A percentile compares a stretch with the other conserved stretches of the same genome.
These are phyloP conservation scores for Chloropsis hardwickii DNA, from an alignment of 2,113 vertebrate genomes.

Conservation along the genomic window DNA sequence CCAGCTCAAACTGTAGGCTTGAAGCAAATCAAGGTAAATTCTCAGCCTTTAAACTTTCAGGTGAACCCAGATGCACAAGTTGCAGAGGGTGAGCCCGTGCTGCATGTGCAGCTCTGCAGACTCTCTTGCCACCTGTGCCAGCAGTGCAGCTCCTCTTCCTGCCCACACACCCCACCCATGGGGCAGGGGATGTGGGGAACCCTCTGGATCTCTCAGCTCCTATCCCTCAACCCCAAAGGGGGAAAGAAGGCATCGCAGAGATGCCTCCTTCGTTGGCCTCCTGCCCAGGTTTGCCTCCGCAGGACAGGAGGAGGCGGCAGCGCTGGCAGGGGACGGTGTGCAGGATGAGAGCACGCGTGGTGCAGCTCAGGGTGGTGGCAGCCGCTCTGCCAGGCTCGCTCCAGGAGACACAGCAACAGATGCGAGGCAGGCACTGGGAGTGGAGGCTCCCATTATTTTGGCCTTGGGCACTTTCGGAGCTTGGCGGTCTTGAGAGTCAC, in stretches of 20 bases:
- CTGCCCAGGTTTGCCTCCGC: background rate
- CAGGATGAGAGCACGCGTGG: rapidly evolving
- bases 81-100: rapidly evolving
- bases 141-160: background rate
- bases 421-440: slow-evolving; percentile 17
- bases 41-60: rapidly evolving
- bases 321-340: rapidly evolving
- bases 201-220: background rate
- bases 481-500: slow-evolving; percentile 56
- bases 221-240: rapidly evolving
- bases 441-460: slow-evolving; percentile 48
- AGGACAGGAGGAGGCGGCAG: rapidly evolving
- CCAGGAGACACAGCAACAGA: background rate
- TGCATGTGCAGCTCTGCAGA: background rate
- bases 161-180: rapidly evolving
- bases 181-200: rapidly evolving
- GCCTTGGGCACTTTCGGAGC: slow-evolving; percentile 59
- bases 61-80: rapidly evolving
- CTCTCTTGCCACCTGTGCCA: rapidly evolving
- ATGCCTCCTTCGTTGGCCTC: background rate
- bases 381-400: background rate
- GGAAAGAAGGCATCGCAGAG: rapidly evolving
- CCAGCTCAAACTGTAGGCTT: background rate
- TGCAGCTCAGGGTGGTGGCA: background rate
- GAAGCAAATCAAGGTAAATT: background rate